Evolutionary conservation across 2,888 invertebrate species (phyloP).

Genomic region (Drosophila neonasuta): DNA sequence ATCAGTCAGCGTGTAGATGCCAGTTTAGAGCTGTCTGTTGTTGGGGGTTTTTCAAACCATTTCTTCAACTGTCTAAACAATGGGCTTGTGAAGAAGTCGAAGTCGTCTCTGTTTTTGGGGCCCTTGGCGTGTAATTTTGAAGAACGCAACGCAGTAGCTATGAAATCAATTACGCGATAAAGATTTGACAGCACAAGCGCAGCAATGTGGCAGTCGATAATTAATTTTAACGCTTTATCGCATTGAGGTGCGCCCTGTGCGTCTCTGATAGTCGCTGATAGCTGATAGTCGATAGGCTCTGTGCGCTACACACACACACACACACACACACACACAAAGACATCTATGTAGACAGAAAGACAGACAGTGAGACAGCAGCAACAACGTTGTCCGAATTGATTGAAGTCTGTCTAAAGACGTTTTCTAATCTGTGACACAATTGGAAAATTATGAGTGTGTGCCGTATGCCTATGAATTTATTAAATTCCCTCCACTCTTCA

Average conservation of each 20-base stretch:
- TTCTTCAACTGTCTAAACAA: constrained; percentile 65
- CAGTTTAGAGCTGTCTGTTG: constrained; percentile 17
- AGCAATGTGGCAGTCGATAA: constrained; percentile 76
- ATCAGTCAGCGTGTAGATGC: background rate
- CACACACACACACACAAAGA: background rate
- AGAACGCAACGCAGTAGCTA: constrained; percentile 76
- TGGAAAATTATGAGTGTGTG: constrained; percentile 55
- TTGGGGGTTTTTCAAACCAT: constrained; percentile 29
- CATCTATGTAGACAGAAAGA: background rate
- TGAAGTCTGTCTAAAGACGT: constrained; percentile 72
- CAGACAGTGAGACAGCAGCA: constrained; percentile 26
- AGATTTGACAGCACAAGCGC: constrained; percentile 77
- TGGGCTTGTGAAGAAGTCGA: constrained; percentile 35
- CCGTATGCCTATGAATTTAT: constrained; percentile 65
- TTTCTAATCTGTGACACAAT: constrained; percentile 74
- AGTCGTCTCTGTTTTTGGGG: constrained; percentile 21
- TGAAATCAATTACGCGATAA: constrained; percentile 79
- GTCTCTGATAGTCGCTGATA: constrained; percentile 56
- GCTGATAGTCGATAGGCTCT: constrained; percentile 57
- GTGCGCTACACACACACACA: constrained; percentile 24
- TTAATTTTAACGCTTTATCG: constrained; percentile 79
- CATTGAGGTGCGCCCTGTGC: constrained; percentile 69
- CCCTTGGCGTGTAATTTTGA: constrained; percentile 68
- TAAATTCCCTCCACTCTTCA: constrained; percentile 31
- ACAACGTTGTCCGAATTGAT: constrained; percentile 64